A percentile compares a stretch with the other conserved stretches of the same genome.
Evolutionary conservation across 1,140 invertebrate genomes (phyloP).

Genomic region (Atta cephalotes): DNA sequence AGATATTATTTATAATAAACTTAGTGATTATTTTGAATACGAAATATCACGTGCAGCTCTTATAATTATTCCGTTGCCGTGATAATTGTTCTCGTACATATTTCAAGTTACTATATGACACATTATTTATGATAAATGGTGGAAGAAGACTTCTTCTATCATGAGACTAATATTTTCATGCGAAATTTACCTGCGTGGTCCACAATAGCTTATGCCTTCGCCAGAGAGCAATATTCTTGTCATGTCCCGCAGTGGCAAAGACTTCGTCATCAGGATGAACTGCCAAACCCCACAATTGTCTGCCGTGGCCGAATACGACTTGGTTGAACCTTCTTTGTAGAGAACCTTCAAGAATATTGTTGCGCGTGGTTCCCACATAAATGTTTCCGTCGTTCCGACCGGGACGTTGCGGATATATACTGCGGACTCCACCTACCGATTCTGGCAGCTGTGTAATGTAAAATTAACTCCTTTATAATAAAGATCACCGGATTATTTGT

Average conservation of each 20-base stretch:
- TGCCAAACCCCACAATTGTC: constrained; percentile 96
- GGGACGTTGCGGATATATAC: constrained; percentile 94
- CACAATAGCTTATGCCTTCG: constrained; percentile 94
- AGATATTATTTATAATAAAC: too few relatives aligned
- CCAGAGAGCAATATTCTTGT: constrained; percentile 96
- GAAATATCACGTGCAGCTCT: too few relatives aligned
- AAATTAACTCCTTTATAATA: not conserved
- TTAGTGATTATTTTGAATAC: too few relatives aligned
- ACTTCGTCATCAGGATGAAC: constrained; percentile 96
- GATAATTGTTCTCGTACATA: too few relatives aligned
- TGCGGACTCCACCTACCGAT: constrained; percentile 93
- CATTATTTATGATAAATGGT: not conserved
- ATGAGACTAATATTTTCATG: not conserved
- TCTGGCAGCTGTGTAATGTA: constrained; percentile 91
- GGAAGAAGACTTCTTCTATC: not conserved
- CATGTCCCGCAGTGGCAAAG: constrained; percentile 96
- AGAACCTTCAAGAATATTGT: constrained; percentile 97
- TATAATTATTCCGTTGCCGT: too few relatives aligned
- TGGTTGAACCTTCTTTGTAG: constrained; percentile 95
- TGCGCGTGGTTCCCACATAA: constrained; percentile 96
- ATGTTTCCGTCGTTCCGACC: constrained; percentile 95
- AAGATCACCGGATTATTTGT: not conserved
- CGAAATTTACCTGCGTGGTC: constrained; percentile 91
- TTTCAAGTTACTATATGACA: not conserved
- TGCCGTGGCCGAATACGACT: constrained; percentile 96